phyloP scores from a whole-genome alignment of 1,140 invertebrate species.

The Drosophila carrolli region DNA sequence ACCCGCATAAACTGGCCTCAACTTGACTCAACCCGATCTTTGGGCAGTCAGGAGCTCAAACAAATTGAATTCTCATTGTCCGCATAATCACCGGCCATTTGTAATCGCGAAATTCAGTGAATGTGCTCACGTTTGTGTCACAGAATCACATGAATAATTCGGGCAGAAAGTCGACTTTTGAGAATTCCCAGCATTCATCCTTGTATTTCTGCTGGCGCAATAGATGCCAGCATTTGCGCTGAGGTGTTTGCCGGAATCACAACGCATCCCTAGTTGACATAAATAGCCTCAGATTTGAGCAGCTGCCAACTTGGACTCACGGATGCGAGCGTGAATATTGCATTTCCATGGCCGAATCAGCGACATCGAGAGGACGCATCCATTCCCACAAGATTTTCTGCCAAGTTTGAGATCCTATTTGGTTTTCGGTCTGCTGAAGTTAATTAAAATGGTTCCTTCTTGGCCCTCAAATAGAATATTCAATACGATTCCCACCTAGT shows the following conservation, averaged over 20 bases:
- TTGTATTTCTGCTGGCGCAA: constrained; percentile 17
- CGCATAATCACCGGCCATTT: constrained; percentile 70
- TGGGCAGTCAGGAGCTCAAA: constrained; percentile 52
- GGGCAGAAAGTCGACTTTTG: constrained; percentile 34
- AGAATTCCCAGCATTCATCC: constrained; percentile 15
- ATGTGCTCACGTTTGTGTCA: constrained; percentile 80
- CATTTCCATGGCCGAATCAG: constrained; percentile 49
- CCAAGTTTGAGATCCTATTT: constrained; percentile 68
- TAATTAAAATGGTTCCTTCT: constrained; percentile 76
- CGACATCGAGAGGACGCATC: constrained; percentile 30
- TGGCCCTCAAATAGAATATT: constrained; percentile 61
- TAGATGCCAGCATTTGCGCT: constrained; percentile 15
- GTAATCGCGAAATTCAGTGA: constrained; percentile 56
- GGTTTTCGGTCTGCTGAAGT: constrained; percentile 81
- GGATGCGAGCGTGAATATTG: constrained; percentile 55
- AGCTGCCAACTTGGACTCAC: constrained; percentile 74
- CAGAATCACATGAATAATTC: constrained; percentile 67
- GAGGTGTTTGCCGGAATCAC: constrained; percentile 21
- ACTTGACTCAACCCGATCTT: constrained; percentile 26
- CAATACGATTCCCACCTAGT: constrained; percentile 54
- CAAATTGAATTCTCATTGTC: constrained; percentile 82
- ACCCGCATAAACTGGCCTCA: constrained; percentile 35
- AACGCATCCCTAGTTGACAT: constrained; percentile 39
- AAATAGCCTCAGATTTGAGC: constrained; percentile 61
- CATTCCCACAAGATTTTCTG: constrained; percentile 67